Evolutionary conservation across 2,888 invertebrate species (phyloP), one percentile per base, ranked within the genome.

Genomic region (Cataglyphis cursor): DNA sequence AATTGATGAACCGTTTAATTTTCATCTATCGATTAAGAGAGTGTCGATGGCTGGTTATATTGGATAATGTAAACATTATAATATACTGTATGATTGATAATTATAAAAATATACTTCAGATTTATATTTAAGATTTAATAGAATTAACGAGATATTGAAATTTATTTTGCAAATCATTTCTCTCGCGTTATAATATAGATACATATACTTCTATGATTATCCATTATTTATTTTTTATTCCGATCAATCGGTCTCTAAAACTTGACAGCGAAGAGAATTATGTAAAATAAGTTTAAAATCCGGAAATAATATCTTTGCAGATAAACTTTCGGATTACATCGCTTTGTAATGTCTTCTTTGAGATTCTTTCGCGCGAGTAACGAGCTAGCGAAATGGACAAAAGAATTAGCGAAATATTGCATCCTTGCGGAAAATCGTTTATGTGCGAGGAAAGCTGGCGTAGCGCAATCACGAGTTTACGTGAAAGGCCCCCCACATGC

Each of bases 401-500:
- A 90, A 70, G 93, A 91, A 93, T 93, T 92, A 92, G 88, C 89
- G 88, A 92, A 92, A 83, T 85, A 91, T 90, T 83, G 83, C 54
- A 44, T 74, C 80, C 57, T 65, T 73, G 9, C 12, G 15, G 9
- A 41, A 62, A 83, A 65, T 82, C 62, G 82, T 62, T 66, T 84
- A 78, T 74, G 70, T 54, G 54, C 28, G 38, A 64, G 31, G 68
- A 82, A 64, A 82, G 81, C 78, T 44, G 76, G 62, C 68, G 72
- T 28, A 41, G 65, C 84, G 59, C 76, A 74, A 64, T 80, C 57
- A 61, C 62, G 54, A 62, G 80, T 57, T 66, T 65, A 85, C 61
- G 66, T 54, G 76, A 88, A 89, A 85, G 83, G 81, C 89, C 89
- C 90, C 90, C 90, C 87, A 86, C 86, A 87, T 83, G 91, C 87